Conservation (phyloP, 37 sponge, comb jelly and placozoan genomes). For the Agelas oroides region DNA sequence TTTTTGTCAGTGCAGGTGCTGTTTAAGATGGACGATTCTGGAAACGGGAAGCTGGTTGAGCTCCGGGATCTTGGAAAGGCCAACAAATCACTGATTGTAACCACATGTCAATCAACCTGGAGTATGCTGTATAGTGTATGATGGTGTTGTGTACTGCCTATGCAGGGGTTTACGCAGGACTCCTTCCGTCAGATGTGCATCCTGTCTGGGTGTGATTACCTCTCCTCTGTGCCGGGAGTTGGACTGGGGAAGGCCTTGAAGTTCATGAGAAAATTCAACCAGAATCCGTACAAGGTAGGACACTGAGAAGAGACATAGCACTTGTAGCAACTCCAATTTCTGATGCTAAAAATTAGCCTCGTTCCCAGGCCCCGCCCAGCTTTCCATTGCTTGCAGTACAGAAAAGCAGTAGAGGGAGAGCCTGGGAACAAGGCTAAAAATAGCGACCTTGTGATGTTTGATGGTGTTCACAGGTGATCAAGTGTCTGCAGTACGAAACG, state of each 20-base stretch:
- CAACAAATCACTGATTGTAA: constrained; percentile 41
- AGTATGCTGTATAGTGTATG: too few species aligned
- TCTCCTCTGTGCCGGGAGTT: constrained; percentile 88
- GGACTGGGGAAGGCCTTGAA: constrained; percentile 92
- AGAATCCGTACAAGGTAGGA: constrained; percentile 73
- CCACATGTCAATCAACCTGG: not conserved
- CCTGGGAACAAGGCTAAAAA: too few species aligned
- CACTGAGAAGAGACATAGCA: too few species aligned
- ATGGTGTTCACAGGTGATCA: constrained; percentile 74
- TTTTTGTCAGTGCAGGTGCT: constrained; percentile 60
- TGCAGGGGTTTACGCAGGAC: constrained; percentile 71
- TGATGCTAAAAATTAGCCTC: too few species aligned
- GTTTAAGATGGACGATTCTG: constrained; percentile 92
- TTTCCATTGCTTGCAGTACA: too few species aligned
- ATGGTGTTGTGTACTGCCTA: too few species aligned
- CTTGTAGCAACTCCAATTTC: too few species aligned
- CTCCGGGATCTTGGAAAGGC: constrained; percentile 66
- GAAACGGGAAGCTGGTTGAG: constrained; percentile 88
- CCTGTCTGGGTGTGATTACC: constrained; percentile 98
- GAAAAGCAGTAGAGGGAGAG: too few species aligned
- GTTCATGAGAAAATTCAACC: constrained; percentile 79
- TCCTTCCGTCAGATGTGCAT: constrained; percentile 97
- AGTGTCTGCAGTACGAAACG: constrained; percentile 57
- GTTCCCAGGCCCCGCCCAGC: too few species aligned
- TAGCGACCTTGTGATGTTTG: too few species aligned